phyloP scores from a whole-genome alignment of 35 echinoderm and acorn worm species.

The Lytechinus pictus region DNA sequence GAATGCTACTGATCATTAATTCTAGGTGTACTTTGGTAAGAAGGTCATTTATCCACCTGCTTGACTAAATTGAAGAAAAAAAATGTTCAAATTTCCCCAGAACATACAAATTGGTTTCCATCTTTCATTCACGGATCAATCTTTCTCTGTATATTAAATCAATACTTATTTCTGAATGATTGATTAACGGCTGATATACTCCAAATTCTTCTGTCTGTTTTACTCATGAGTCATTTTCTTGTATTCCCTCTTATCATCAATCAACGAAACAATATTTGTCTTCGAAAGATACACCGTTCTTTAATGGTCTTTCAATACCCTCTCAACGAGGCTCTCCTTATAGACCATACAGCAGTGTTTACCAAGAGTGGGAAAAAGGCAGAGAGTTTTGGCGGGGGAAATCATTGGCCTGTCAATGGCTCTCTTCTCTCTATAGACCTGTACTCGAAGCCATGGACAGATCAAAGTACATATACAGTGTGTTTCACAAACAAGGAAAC shows the following conservation, averaged over 20 bases:
- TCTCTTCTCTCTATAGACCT: neutral
- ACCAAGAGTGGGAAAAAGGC: neutral
- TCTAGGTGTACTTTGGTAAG: too few relatives aligned
- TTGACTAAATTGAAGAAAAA: too few relatives aligned
- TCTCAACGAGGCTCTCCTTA: neutral
- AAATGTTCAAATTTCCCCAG: neutral
- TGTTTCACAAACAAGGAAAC: too few relatives aligned
- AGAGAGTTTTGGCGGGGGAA: neutral
- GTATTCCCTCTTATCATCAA: constrained; percentile 12
- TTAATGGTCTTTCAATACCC: neutral
- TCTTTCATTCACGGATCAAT: neutral
- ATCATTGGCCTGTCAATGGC: neutral
- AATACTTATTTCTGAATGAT: neutral
- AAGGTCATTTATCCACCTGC: too few relatives aligned
- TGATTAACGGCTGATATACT: neutral
- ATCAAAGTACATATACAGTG: neutral
- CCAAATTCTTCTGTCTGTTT: neutral
- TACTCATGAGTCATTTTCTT: neutral
- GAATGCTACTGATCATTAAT: too few relatives aligned
- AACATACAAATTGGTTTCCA: neutral
- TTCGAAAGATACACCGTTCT: neutral
- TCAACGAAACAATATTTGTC: neutral
- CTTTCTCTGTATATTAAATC: neutral
- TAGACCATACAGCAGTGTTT: neutral
- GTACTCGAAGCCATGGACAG: neutral